Base-by-base conservation (phyloP, 2,113 vertebrate genomes). In the Cryptotis parvus region DNA sequence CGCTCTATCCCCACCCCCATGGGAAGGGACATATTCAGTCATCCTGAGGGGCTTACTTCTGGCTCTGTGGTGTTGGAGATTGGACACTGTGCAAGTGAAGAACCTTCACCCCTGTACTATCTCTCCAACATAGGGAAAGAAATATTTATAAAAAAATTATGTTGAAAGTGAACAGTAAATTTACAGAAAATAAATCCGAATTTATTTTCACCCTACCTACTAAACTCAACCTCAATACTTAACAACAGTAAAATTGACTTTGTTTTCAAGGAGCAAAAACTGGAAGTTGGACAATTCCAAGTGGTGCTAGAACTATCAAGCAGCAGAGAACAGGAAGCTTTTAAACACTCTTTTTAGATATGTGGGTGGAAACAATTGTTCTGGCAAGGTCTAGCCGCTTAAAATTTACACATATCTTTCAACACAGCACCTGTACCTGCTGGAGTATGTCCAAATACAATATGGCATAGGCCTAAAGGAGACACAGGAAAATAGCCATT, bases 331-430 rank as follows among this genome's bases (percentile, higher is more conserved):
- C 7, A 5, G 84, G 27, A 16, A 31, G 26, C 31, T 77, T 61
- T 11, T 0, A 26, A 27, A 20, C 18, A 7, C 16, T 81, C 8
- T 41, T 33, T 33, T 52, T n/a, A 66, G 26, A 14, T 35, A 0
- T 66, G 18, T 52, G 39, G 14, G 37, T n/a, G 6, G 39, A 68
- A 94, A 27, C 12, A 16, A 65, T 78, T 52, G 39, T 14, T 92
- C 45, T 86, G 61, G 29, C 41, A 87, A 52, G 31, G 45, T 45
- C 63, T 49, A 27, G 10, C 29, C 73, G 31, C 33, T 85, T 52
- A 52, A 8, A 89, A 72, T 26, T 49, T 68, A 9, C 39, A 7
- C 29, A 6, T 55, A 26, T 79, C 39, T 76, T 82, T 90, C 52
- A 79, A n/a, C 15, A 41, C 2, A 83, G 41, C 8, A 18, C 12